phyloP scores from a whole-genome alignment of 2,113 vertebrate genomes.

The Gopherus evgoodei region DNA sequence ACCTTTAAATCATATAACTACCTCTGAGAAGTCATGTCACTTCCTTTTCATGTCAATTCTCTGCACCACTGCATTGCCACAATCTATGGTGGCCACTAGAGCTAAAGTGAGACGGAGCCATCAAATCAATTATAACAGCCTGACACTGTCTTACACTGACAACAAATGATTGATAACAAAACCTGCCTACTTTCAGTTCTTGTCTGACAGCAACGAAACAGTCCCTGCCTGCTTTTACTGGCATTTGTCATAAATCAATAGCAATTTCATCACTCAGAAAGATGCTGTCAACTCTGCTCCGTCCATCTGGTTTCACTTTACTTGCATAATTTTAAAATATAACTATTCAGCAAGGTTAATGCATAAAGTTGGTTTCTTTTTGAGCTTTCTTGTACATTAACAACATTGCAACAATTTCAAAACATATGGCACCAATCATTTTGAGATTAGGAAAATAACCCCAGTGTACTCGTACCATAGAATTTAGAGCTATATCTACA shows the following conservation, averaged over 20 bases:
- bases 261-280: conserved; percentile 88
- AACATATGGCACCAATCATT: conserved; percentile 27
- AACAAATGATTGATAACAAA: conserved; percentile 92
- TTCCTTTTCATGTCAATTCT: conserved; percentile 83
- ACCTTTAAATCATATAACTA: conserved; percentile 71
- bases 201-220: conserved; percentile 90
- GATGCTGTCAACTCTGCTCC: conserved; percentile 78
- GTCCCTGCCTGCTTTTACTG: conserved; percentile 81
- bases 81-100: conserved; percentile 68
- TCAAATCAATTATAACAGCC: conserved; percentile 82
- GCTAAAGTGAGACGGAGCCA: conserved; percentile 76
- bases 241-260: conserved; percentile 95
- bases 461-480: neutral
- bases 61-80: conserved; percentile 75
- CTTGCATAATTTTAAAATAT: conserved; percentile 66
- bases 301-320: conserved; percentile 78
- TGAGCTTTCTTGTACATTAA: conserved; percentile 13
- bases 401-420: conserved; percentile 27
- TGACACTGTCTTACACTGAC: conserved; percentile 75
- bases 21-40: conserved; percentile 78
- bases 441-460: conserved; percentile 24
- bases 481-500: neutral
- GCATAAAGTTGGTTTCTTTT: conserved; percentile 54
- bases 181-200: conserved; percentile 88
- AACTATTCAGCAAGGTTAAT: conserved; percentile 74